phyloP scores from a whole-genome alignment of 2,113 vertebrate genomes.

The Chlamydotis undulata region DNA sequence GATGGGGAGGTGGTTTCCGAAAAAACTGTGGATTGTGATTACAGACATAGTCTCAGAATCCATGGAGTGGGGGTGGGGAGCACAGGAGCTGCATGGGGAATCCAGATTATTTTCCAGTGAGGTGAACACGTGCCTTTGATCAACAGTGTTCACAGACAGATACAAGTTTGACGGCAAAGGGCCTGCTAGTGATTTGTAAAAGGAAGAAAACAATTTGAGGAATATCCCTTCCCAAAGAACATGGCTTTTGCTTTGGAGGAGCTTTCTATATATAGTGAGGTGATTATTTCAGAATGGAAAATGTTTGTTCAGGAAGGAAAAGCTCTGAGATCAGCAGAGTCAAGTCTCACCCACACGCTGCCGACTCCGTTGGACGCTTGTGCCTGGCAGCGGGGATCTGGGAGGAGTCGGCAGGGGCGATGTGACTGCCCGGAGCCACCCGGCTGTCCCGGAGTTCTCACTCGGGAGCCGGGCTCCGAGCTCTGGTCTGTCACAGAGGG shows the following conservation, averaged over 20 bases:
- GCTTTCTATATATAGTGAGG: conserved; percentile 48
- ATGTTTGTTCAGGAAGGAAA: conserved; percentile 69
- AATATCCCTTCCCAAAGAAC: neutral
- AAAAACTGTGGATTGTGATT: conserved; percentile 9
- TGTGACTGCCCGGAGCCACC: neutral
- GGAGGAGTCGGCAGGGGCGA: neutral
- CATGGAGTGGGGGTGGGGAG: neutral
- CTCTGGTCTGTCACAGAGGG: neutral
- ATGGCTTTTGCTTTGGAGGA: neutral
- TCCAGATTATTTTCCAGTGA: neutral
- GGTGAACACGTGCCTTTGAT: neutral
- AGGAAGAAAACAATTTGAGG: neutral
- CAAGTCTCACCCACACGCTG: conserved; percentile 22
- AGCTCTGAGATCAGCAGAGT: conserved; percentile 56
- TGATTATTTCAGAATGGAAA: conserved; percentile 62
- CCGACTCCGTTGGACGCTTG: neutral
- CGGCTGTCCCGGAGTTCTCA: fast-evolving
- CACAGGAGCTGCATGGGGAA: neutral
- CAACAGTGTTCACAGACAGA: neutral
- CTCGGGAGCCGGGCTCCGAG: neutral
- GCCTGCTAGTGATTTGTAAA: neutral
- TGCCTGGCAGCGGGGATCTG: neutral
- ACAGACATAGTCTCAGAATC: neutral
- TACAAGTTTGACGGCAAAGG: neutral
- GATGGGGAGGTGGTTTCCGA: conserved; percentile 66